Evolutionary conservation across 2,113 vertebrate species (phyloP).

Genomic region (Callocephalon fimbriatum): DNA sequence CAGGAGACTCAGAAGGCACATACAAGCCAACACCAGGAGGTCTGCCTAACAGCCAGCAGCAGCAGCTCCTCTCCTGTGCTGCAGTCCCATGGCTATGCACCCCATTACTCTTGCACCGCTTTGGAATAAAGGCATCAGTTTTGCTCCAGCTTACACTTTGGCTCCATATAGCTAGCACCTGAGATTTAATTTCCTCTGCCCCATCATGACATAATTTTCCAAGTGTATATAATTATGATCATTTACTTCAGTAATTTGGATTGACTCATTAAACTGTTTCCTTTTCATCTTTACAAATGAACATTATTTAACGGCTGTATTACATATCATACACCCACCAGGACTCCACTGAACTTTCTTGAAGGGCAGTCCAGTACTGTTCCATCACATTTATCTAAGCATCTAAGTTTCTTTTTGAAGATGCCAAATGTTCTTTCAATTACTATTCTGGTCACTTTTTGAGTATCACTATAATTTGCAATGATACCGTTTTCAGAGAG

Average conservation of each 20-base stretch:
- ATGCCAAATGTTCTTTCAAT: constrained; percentile 43
- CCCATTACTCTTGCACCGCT: not conserved
- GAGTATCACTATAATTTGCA: constrained; percentile 71
- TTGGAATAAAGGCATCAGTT: not conserved
- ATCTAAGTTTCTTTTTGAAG: constrained; percentile 17
- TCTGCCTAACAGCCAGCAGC: not conserved
- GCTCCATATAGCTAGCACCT: not conserved
- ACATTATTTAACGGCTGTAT: not conserved
- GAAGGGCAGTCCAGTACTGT: not conserved
- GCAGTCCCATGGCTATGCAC: not conserved
- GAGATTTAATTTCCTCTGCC: constrained; percentile 1
- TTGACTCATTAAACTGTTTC: not conserved
- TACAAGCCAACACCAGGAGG: not conserved
- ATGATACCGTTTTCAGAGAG: constrained; percentile 63
- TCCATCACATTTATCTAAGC: not conserved
- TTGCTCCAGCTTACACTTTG: not conserved
- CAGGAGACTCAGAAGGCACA: not conserved
- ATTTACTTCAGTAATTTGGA: constrained; percentile 31
- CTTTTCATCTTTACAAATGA: not conserved
- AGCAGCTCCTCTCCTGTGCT: not conserved
- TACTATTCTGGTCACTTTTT: constrained; percentile 64
- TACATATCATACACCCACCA: not conserved
- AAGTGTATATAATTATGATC: not conserved
- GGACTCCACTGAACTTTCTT: not conserved
- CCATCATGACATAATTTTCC: not conserved